Percentiles rank a stretch among this genome's conserved stretches.
Conservation (phyloP, 2,888 invertebrate genomes). For the Muschampia plurimacula region DNA sequence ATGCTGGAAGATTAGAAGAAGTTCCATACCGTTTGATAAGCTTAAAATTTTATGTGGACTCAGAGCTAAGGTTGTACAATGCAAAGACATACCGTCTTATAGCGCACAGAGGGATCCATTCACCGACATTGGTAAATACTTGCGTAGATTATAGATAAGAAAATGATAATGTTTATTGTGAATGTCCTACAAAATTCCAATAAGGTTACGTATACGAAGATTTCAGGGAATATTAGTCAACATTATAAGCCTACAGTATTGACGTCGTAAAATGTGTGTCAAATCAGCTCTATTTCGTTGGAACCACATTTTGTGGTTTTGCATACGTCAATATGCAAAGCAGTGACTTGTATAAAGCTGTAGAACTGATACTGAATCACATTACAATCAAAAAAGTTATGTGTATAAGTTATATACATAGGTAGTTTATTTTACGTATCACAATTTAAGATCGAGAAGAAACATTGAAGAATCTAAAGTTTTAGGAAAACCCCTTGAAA, state of each 20-base stretch:
- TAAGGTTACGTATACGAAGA: not conserved
- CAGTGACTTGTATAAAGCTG: not conserved
- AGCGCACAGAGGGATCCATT: constrained; percentile 18
- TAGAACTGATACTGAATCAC: not conserved
- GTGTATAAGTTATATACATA: too few species aligned
- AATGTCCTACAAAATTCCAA: constrained; percentile 18
- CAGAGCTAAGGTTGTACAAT: constrained; percentile 9
- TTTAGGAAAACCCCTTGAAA: too few species aligned
- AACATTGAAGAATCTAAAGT: too few species aligned
- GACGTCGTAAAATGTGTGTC: constrained; percentile 9
- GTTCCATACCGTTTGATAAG: not conserved
- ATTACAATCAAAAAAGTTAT: too few species aligned
- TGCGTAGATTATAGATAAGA: constrained; percentile 29
- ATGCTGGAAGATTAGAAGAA: constrained; percentile 23
- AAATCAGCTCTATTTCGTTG: not conserved
- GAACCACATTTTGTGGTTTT: not conserved
- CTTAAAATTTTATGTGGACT: constrained; percentile 15
- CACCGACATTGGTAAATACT: constrained; percentile 27
- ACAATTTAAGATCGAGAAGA: too few species aligned
- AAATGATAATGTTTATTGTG: constrained; percentile 26
- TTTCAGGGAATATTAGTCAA: constrained; percentile 8
- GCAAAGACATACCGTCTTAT: constrained; percentile 28
- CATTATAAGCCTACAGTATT: not conserved
- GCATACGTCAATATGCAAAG: not conserved
- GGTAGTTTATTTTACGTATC: too few species aligned